These are phyloP conservation scores for Drosophila busckii DNA, from an alignment of 1,140 invertebrate genomes.

Conservation along the genomic window DNA sequence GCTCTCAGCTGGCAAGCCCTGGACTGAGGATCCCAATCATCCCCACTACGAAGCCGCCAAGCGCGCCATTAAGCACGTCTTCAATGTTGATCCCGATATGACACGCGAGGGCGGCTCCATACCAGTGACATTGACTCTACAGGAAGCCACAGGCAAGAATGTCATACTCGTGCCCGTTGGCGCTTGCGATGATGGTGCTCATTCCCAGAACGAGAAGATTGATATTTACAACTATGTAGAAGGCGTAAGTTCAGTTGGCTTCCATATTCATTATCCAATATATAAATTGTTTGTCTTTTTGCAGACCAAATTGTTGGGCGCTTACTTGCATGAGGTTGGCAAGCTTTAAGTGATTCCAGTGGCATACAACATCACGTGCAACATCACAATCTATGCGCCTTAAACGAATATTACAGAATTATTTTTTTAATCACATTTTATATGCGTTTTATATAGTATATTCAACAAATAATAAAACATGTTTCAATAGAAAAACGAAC, in stretches of 20 bases:
- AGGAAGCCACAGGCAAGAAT: constrained; percentile 94
- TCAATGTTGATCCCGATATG: constrained; percentile 94
- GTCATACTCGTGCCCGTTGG: constrained; percentile 95
- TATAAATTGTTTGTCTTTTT: constrained; percentile 78
- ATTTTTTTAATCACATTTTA: constrained; percentile 7
- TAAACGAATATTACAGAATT: constrained; percentile 8
- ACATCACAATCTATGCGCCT: constrained; percentile 56
- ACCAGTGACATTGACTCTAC: constrained; percentile 94
- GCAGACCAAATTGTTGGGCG: constrained; percentile 91
- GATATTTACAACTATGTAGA: constrained; percentile 95
- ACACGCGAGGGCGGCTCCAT: constrained; percentile 98
- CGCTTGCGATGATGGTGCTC: constrained; percentile 96
- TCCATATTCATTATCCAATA: not conserved
- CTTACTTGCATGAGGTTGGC: constrained; percentile 89
- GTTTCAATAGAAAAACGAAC: constrained; percentile 14
- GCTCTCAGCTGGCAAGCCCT: constrained; percentile 87
- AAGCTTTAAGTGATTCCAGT: constrained; percentile 40
- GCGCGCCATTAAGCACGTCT: constrained; percentile 93
- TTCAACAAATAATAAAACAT: constrained; percentile 36
- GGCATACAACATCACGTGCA: constrained; percentile 13
- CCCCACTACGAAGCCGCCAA: constrained; percentile 94
- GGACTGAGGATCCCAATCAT: constrained; percentile 95
- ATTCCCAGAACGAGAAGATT: constrained; percentile 99
- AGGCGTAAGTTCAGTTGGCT: constrained; percentile 85
- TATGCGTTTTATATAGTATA: constrained; percentile 29